Percentiles rank a stretch among this genome's conserved stretches.
Evolutionary conservation across 2,888 invertebrate species (phyloP).

Genomic region (Sminthurinus aureus): DNA sequence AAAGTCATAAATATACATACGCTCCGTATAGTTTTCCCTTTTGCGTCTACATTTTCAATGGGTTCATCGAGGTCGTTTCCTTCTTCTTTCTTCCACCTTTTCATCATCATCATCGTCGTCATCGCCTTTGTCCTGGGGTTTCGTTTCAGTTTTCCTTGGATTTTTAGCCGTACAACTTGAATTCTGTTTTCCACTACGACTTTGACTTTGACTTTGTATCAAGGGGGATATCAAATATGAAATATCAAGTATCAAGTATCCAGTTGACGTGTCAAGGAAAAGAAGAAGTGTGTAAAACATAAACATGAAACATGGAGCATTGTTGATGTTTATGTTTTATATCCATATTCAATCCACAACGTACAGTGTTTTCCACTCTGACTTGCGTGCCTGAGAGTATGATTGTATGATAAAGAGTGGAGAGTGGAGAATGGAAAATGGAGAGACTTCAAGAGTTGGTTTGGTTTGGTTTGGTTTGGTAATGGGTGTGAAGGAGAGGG

Average conservation of each 20-base stretch:
- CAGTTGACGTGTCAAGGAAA: not conserved
- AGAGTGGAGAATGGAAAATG: too few species aligned
- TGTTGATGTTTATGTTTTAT: not conserved
- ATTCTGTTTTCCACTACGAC: not conserved
- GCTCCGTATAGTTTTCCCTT: not conserved
- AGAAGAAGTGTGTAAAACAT: not conserved
- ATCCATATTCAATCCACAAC: not conserved
- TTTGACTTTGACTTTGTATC: not conserved
- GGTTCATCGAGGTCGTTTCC: too few species aligned
- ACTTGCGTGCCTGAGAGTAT: too few species aligned
- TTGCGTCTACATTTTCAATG: too few species aligned
- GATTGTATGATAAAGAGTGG: not conserved
- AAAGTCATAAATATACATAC: not conserved
- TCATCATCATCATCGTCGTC: not conserved
- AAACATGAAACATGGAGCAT: not conserved
- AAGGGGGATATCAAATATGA: conserved; percentile 2
- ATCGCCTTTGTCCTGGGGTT: not conserved
- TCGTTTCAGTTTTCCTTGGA: not conserved
- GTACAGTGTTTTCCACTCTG: too few species aligned
- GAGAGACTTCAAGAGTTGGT: too few species aligned
- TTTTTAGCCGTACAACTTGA: not conserved
- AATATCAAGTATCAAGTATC: conserved; percentile 10
- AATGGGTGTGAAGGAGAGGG: too few species aligned
- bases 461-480: too few species aligned
- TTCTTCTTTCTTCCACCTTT: not conserved